Conservation (phyloP, 64 coral and sea anemone genomes). For the Montipora cactus region DNA sequence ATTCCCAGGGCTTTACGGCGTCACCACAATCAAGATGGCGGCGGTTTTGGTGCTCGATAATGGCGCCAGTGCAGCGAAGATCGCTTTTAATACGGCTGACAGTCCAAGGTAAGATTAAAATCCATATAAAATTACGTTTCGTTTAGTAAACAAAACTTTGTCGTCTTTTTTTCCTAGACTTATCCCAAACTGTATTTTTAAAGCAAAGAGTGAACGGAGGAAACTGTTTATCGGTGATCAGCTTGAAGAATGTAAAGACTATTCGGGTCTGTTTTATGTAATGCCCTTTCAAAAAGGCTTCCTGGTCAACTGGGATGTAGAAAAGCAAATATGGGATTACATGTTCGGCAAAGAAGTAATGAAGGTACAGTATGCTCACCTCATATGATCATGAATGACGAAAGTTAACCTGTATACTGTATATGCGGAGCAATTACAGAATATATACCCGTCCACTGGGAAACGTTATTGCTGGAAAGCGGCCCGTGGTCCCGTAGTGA, state of each 20-base stretch:
- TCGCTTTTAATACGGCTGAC: constrained; percentile 77
- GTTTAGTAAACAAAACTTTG: not conserved
- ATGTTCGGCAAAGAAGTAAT: constrained; percentile 95
- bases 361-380: constrained; percentile 53
- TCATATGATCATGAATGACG: too few relatives aligned
- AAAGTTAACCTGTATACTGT: too few relatives aligned
- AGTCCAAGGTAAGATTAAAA: constrained; percentile 74
- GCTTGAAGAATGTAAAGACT: constrained; percentile 96
- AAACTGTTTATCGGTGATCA: constrained; percentile 95
- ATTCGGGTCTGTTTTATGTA: constrained; percentile 92
- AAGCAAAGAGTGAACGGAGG: constrained; percentile 94
- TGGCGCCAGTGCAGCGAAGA: constrained; percentile 78
- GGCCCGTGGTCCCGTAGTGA: too few relatives aligned
- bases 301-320: constrained; percentile 95
- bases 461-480: too few relatives aligned
- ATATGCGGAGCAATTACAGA: too few relatives aligned
- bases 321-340: constrained; percentile 99
- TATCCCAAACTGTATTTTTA: constrained; percentile 94
- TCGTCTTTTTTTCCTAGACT: constrained; percentile 63
- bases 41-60: constrained; percentile 92
- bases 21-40: constrained; percentile 84
- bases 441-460: too few relatives aligned
- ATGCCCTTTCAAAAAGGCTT: constrained; percentile 94
- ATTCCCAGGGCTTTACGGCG: too few relatives aligned
- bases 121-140: not conserved